Conservation (phyloP, 2,888 invertebrate genomes). For the Troides aeacus region DNA sequence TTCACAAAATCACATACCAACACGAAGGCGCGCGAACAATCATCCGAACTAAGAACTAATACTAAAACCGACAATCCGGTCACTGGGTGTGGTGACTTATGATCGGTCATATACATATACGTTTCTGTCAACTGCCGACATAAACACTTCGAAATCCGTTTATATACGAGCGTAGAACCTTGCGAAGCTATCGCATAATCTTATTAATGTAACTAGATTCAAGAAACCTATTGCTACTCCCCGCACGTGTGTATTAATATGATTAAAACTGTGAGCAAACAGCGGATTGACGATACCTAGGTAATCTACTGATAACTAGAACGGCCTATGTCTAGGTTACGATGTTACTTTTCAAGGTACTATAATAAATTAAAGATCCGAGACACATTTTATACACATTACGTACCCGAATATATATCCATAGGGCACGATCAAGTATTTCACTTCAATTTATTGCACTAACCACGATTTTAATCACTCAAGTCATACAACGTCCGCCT, state of each 20-base stretch:
- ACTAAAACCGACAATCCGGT: constrained; percentile 80
- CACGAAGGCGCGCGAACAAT: constrained; percentile 70
- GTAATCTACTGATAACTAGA: constrained; percentile 82
- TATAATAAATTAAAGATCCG: constrained; percentile 43
- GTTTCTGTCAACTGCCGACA: constrained; percentile 83
- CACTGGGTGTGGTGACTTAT: constrained; percentile 83
- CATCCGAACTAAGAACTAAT: constrained; percentile 76
- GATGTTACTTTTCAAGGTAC: constrained; percentile 63
- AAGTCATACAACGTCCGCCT: constrained; percentile 85
- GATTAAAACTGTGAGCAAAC: constrained; percentile 83
- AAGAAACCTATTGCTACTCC: constrained; percentile 84
- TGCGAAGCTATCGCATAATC: constrained; percentile 83
- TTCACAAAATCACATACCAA: constrained; percentile 66
- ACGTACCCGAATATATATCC: constrained; percentile 81
- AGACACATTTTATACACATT: constrained; percentile 62
- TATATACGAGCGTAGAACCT: constrained; percentile 81
- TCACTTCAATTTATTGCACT: constrained; percentile 79
- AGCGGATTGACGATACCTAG: constrained; percentile 80
- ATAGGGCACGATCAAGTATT: constrained; percentile 79
- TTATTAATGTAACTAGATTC: constrained; percentile 89
- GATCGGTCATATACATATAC: constrained; percentile 82
- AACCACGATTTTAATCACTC: constrained; percentile 78
- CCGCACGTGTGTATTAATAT: constrained; percentile 84
- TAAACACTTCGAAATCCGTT: constrained; percentile 81
- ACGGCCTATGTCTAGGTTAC: constrained; percentile 83